Base-by-base conservation (phyloP, 2,888 invertebrate genomes). In the Glaucopsyche alexis region DNA sequence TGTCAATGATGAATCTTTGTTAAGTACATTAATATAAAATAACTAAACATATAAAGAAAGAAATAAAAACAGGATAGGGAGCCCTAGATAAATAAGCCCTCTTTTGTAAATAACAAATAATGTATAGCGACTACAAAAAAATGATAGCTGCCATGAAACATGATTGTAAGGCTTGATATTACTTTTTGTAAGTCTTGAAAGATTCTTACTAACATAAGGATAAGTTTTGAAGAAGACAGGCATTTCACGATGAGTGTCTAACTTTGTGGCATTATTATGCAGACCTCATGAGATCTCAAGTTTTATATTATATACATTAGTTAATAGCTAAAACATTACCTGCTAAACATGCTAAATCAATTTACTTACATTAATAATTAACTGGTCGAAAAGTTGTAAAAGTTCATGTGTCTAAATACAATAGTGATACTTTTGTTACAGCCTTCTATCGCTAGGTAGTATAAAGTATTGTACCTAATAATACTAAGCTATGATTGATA, bases 401-500 rank as follows among this genome's bases (percentile, higher is more conserved):
- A 49, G 7, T 19, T 69, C 7, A 19, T 40, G 19, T 29, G 19
- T 9, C 6, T 11, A 60, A 60, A 60, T 60, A 60, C 29, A 60
- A 60, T 50, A 29, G 16, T 13, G 6, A 69, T 16, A 38, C 7
- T 47, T 38, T 49, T 49, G 29, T 47, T 69, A 45, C 42, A 47
- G 9, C 45, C 29, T 19, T 13, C 6, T 2, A n/a, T 60, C 16
- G 7, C 40, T 50, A 69, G 38, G 8, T 42, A 49, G 45, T 45
- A 29, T 55, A 55, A 55, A 9, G 42, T 66, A 65, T 70, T 14
- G 14, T 47, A 69, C 8, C 73, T 73, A 55, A 16, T 60, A 14
- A 71, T 69, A 71, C 50, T 72, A 64, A 72, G 42, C 42, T 49
- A 64, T 11, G 19, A 71, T 71, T 73, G 73, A 73, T 74, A 74